phyloP scores from a whole-genome alignment of 2,888 invertebrate genomes.

The Desoria tigrina region DNA sequence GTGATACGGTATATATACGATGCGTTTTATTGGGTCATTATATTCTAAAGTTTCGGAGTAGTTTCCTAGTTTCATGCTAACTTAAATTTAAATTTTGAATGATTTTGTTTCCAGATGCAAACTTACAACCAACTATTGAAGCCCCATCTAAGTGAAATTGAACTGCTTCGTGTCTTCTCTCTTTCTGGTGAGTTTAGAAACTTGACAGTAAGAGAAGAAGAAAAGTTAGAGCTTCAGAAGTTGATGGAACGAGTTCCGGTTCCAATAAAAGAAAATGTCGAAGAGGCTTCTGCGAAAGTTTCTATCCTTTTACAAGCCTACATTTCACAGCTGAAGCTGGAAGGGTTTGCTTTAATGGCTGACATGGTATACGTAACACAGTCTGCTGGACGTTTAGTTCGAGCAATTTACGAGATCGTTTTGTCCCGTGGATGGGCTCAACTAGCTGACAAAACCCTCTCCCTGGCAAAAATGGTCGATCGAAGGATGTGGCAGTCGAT shows the following conservation, averaged over 20 bases:
- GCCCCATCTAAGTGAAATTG: slow-evolving; percentile 95
- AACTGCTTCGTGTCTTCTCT: slow-evolving; percentile 94
- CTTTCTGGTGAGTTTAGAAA: slow-evolving; percentile 94
- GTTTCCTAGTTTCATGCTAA: not conserved
- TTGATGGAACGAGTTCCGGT: slow-evolving; percentile 95
- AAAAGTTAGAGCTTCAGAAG: slow-evolving; percentile 94
- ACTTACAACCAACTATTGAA: slow-evolving; percentile 95
- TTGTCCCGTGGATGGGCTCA: slow-evolving; percentile 93
- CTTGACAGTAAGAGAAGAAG: slow-evolving; percentile 90
- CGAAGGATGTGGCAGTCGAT: slow-evolving; percentile 99
- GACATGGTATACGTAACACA: slow-evolving; percentile 99
- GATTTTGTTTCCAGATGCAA: slow-evolving; percentile 65
- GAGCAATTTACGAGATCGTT: slow-evolving; percentile 94
- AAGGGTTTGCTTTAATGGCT: slow-evolving; percentile 97
- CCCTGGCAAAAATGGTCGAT: slow-evolving; percentile 98
- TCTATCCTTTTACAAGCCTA: slow-evolving; percentile 92
- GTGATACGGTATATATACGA: slow-evolving; percentile 68
- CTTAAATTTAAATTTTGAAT: not conserved
- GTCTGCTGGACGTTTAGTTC: slow-evolving; percentile 88
- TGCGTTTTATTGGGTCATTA: too few relatives aligned
- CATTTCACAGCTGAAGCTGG: slow-evolving; percentile 95
- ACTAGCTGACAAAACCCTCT: slow-evolving; percentile 89
- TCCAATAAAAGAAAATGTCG: slow-evolving; percentile 95
- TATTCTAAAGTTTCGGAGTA: not conserved
- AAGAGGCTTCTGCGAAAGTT: slow-evolving; percentile 95